Evolutionary conservation across 2,113 vertebrate species (phyloP), one percentile per base, ranked within the genome.

Genomic region (Romanogobio albipinnatus): DNA sequence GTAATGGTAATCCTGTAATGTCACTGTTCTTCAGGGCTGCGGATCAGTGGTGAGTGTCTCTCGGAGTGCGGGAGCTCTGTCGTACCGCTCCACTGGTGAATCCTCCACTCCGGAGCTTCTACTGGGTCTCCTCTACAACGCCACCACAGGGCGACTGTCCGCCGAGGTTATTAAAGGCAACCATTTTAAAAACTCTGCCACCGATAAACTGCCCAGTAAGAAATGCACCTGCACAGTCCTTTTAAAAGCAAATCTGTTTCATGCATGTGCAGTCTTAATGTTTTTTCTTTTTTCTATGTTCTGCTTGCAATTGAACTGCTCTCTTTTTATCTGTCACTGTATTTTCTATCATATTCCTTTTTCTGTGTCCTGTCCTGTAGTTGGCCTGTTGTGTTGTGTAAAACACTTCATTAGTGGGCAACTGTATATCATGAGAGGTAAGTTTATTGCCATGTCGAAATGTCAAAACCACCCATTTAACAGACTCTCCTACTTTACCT

Each of bases 361-460:
- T 89, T 87, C 84, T n/a, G 70, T n/a, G 70, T 85, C 76, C 62
- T 87, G 85, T 76, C 58, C 84, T 84, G 93, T 96, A 98, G 97
- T 96, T 43, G 97, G 97, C 95, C 96, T 99, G 94, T 99, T 98
- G 95, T 99, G 98, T 97, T 99, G 98, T 97, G 94, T 99, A 93
- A 99, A 99, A 96, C 97, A 98, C 95, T 97, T 98, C 93, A 97
- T 99, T 95, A 97, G 97, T 94, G 98, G 98, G 94, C 97, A 99
- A 95, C 96, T 99, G 94, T 99, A 98, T 96, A 96, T 99, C 95
- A 98, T 99, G 94, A 96, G 97, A 98, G 98, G 98, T 99, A 95
- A 98, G 97, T 95, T 66, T 76, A 76, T 29, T 76, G 74, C 24
- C 74, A 58, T 86, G 36, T 17, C 24, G 9, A 47, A 61, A 29